phyloP scores from a whole-genome alignment of 2,888 invertebrate genomes.

The Uloborus plumipes region DNA sequence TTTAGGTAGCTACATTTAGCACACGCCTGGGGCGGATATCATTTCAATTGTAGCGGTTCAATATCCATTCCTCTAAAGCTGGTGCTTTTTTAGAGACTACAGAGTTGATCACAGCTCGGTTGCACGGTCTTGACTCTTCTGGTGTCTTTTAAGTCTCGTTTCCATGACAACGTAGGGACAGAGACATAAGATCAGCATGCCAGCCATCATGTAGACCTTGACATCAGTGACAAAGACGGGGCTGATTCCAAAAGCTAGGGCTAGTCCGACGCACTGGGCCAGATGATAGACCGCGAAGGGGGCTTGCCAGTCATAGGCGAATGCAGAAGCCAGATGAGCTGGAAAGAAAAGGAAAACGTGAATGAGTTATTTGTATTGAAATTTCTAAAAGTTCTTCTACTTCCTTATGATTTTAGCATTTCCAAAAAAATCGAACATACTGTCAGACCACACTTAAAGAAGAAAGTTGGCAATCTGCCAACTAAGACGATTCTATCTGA shows the following conservation, averaged over 20 bases:
- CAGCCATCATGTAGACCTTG: constrained; percentile 51
- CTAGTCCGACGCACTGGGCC: constrained; percentile 53
- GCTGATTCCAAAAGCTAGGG: constrained; percentile 41
- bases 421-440: no score
- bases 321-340: constrained; percentile 47
- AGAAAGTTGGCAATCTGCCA: no score
- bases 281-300: constrained; percentile 53
- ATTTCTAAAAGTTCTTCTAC: no score
- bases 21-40: no score
- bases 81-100: not conserved
- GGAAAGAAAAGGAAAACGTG: constrained; percentile 3
- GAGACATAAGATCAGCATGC: constrained; percentile 16
- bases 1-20: no score
- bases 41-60: no score
- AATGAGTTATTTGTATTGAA: not conserved
- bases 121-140: constrained; percentile 44
- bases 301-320: constrained; percentile 58
- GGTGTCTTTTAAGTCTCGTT: constrained; percentile 41
- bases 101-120: constrained; percentile 24
- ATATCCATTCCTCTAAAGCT: no score
- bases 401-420: no score
- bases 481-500: no score
- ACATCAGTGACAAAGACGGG: constrained; percentile 46
- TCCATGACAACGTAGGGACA: constrained; percentile 49
- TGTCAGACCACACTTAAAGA: no score